A percentile compares a stretch with the other conserved stretches of the same genome.
Conservation (phyloP, 2,888 invertebrate genomes). For the Tanypteryx hageni region DNA sequence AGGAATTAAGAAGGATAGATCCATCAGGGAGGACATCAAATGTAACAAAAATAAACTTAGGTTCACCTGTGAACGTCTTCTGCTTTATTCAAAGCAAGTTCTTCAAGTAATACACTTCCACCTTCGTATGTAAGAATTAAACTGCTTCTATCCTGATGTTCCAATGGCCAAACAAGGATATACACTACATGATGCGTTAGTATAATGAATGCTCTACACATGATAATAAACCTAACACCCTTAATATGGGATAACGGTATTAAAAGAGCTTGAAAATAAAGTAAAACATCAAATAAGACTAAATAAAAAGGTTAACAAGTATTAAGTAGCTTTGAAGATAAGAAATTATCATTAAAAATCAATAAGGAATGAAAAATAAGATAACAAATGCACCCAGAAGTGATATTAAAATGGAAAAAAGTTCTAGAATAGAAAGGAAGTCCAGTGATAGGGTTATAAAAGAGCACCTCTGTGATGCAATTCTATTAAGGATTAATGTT, state of each 20-base stretch:
- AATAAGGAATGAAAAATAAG: background rate
- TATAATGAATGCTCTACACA: background rate
- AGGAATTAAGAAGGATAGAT: conserved; percentile 25
- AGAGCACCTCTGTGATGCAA: conserved; percentile 41
- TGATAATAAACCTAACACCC: background rate
- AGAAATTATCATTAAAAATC: background rate
- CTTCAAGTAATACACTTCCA: conserved; percentile 52
- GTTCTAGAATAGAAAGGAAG: background rate
- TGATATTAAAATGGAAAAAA: background rate
- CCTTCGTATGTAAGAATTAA: conserved; percentile 55
- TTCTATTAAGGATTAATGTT: conserved; percentile 49
- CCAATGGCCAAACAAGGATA: conserved; percentile 49
- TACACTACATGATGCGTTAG: conserved; percentile 8
- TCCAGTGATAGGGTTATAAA: conserved; percentile 27
- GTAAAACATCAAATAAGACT: background rate
- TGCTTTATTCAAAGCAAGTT: conserved; percentile 55
- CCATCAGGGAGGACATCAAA: conserved; percentile 51
- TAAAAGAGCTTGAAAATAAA: background rate
- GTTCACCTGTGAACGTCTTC: conserved; percentile 63
- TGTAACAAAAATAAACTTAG: conserved; percentile 46
- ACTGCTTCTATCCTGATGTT: conserved; percentile 44
- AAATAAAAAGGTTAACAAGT: background rate
- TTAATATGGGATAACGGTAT: background rate
- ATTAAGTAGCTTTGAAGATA: background rate
- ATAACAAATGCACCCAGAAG: background rate